Conservation (phyloP, 2,797 vertebrate species). For the Urophycis tenuis region DNA sequence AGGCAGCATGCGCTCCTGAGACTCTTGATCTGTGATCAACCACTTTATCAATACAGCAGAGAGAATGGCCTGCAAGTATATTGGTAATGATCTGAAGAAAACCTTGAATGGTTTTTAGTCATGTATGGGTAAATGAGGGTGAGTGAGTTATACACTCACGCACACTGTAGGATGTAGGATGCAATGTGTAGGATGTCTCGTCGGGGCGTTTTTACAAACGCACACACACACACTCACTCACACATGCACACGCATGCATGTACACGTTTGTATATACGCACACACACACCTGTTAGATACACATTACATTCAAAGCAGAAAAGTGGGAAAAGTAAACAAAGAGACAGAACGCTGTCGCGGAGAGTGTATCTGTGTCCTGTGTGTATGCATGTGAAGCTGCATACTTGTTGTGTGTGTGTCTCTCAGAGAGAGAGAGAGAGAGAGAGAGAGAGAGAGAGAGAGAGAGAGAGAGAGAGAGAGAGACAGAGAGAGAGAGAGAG, state of each 20-base stretch:
- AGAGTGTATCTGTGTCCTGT: background rate
- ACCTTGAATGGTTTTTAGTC: background rate
- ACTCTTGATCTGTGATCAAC: background rate
- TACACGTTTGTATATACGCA: background rate
- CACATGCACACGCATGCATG: background rate
- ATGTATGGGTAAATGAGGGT: background rate
- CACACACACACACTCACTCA: background rate
- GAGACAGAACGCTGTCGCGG: background rate
- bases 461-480: background rate
- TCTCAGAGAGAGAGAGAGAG: background rate
- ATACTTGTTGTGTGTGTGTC: background rate
- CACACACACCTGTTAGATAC: background rate
- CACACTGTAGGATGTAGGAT: slow-evolving; percentile 15
- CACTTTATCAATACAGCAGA: background rate
- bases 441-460: background rate
- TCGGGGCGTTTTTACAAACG: background rate
- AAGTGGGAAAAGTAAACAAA: background rate
- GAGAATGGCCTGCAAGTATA: background rate
- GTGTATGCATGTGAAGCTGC: background rate
- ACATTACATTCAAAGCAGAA: background rate
- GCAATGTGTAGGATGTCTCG: background rate
- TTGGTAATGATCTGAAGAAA: background rate
- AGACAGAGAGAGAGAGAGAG: background rate
- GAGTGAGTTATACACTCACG: background rate
- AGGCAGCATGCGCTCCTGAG: background rate